phyloP scores from a whole-genome alignment of 2,113 vertebrate genomes.

The Ivindomyrus marchei region DNA sequence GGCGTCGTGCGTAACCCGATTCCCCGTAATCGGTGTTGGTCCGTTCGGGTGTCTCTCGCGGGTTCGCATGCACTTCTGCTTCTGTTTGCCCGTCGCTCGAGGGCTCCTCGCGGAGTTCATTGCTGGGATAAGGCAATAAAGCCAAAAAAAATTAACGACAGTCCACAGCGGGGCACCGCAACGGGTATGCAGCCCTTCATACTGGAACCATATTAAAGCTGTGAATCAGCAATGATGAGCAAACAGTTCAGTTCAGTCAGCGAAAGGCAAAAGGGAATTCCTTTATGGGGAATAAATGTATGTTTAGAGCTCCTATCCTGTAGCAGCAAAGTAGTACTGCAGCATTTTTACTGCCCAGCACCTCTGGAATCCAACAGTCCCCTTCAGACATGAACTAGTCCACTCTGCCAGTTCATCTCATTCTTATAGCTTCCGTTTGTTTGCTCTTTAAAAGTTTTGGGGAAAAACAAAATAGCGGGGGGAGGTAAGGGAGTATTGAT shows the following conservation, averaged over 20 bases:
- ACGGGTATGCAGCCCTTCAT: slow-evolving; percentile 16
- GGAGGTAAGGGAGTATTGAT: neutral
- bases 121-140: slow-evolving; percentile 30
- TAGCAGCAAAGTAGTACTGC: neutral
- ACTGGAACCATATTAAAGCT: neutral
- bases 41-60: slow-evolving; percentile 52
- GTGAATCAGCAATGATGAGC: slow-evolving; percentile 16
- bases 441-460: neutral
- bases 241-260: neutral
- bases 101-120: slow-evolving; percentile 47
- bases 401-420: neutral
- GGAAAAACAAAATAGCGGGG: neutral
- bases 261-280: neutral
- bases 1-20: slow-evolving; percentile 40
- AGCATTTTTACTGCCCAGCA: neutral
- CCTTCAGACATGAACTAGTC: neutral
- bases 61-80: slow-evolving; percentile 46
- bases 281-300: neutral
- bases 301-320: neutral
- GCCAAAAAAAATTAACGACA: slow-evolving; percentile 33
- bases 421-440: neutral
- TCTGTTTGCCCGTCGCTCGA: slow-evolving; percentile 40
- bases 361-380: neutral
- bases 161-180: neutral
- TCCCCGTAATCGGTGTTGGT: slow-evolving; percentile 43